A percentile compares a stretch with the other conserved stretches of the same genome.
Evolutionary conservation across 2,888 invertebrate genomes (phyloP).

Genomic region (Drosophila lacicola): DNA sequence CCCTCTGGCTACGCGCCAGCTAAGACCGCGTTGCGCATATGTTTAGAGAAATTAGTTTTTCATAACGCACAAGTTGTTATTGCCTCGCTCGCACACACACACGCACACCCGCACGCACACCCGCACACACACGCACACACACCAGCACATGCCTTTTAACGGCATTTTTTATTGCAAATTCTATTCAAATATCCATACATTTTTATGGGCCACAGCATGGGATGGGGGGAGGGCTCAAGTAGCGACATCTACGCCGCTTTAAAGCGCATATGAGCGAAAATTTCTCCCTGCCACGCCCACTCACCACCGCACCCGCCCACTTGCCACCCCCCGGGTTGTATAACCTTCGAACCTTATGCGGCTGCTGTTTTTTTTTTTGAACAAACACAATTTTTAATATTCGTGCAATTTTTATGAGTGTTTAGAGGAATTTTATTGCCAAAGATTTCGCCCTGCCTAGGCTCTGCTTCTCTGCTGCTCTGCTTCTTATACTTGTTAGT

Average conservation of each 20-base stretch:
- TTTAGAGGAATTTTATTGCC: slow-evolving; percentile 85
- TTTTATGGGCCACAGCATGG: slow-evolving; percentile 69
- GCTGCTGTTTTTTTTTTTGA: slow-evolving; percentile 64
- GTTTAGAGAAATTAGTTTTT: slow-evolving; percentile 82
- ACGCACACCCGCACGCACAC: slow-evolving; percentile 1
- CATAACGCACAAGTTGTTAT: slow-evolving; percentile 82
- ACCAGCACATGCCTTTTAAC: slow-evolving; percentile 68
- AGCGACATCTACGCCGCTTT: slow-evolving; percentile 55
- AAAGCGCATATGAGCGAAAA: slow-evolving; percentile 70
- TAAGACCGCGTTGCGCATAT: slow-evolving; percentile 71
- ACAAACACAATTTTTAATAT: slow-evolving; percentile 85
- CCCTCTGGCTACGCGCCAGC: slow-evolving; percentile 3
- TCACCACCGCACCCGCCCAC: slow-evolving; percentile 2
- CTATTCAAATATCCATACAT: slow-evolving; percentile 82
- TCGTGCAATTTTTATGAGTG: slow-evolving; percentile 85
- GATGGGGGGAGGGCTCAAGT: slow-evolving; percentile 10
- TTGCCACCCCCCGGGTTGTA: not conserved
- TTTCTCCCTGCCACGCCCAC: slow-evolving; percentile 29
- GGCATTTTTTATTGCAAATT: slow-evolving; percentile 83
- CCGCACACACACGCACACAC: slow-evolving; percentile 11
- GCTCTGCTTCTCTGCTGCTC: slow-evolving; percentile 2
- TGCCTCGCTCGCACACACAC: slow-evolving; percentile 54
- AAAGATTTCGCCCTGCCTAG: slow-evolving; percentile 79
- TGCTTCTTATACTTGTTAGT: slow-evolving; percentile 38
- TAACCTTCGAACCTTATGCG: slow-evolving; percentile 33